Conservation (phyloP, 2,888 invertebrate genomes). For the Oxytorus armatus region DNA sequence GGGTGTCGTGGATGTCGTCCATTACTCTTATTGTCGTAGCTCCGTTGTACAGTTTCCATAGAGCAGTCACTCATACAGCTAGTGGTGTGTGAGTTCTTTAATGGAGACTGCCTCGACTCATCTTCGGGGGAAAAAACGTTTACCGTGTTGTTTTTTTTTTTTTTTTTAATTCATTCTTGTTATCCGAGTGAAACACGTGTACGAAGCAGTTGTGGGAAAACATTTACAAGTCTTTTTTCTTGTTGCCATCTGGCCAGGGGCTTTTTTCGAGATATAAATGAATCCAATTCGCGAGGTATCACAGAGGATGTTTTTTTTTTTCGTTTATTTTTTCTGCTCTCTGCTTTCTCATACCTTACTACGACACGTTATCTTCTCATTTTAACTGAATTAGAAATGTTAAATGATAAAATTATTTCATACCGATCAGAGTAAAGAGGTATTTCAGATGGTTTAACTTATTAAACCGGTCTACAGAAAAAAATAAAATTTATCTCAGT, state of each 20-base stretch:
- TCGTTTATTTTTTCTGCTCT: slow-evolving; percentile 11
- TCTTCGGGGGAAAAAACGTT: slow-evolving; percentile 43
- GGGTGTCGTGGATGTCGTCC: too few species aligned
- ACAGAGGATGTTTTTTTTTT: slow-evolving; percentile 17
- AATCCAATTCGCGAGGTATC: slow-evolving; percentile 44
- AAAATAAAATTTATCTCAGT: background rate
- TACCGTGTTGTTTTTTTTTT: slow-evolving; percentile 19
- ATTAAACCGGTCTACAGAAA: too few species aligned
- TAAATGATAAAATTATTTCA: too few species aligned
- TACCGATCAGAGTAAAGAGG: too few species aligned
- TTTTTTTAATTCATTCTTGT: slow-evolving; percentile 42
- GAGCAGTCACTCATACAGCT: slow-evolving; percentile 17
- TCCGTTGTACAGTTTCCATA: slow-evolving; percentile 16
- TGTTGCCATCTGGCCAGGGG: slow-evolving; percentile 1
- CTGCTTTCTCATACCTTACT: background rate
- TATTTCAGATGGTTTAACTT: too few species aligned
- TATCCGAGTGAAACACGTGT: slow-evolving; percentile 33
- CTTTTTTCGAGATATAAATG: slow-evolving; percentile 35
- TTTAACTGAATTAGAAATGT: background rate
- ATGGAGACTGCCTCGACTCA: slow-evolving; percentile 3
- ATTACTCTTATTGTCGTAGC: slow-evolving; percentile 18
- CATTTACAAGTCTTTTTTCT: slow-evolving; percentile 41
- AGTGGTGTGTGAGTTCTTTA: slow-evolving; percentile 10
- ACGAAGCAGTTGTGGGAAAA: slow-evolving; percentile 37
- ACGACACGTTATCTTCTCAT: background rate